Conservation (phyloP, 2,888 invertebrate genomes). For the Anoncus sp. region DNA sequence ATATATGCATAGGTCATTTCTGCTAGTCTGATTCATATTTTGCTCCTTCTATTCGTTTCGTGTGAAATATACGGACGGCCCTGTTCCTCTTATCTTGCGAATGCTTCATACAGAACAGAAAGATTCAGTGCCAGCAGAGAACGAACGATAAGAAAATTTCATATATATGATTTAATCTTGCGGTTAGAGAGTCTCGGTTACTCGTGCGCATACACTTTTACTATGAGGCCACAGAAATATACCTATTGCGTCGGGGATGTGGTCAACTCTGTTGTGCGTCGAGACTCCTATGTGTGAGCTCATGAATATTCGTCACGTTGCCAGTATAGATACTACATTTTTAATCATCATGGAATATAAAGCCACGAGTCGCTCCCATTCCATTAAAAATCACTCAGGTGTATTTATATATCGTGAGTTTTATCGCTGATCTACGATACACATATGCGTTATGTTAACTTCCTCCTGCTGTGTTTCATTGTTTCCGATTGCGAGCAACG, state of each 20-base stretch:
- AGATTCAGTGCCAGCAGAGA: conserved; percentile 38
- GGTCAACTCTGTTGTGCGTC: conserved; percentile 36
- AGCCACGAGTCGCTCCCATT: conserved; percentile 35
- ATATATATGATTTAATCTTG: conserved; percentile 56
- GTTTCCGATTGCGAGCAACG: conserved; percentile 32
- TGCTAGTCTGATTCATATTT: not conserved
- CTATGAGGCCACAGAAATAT: conserved; percentile 3
- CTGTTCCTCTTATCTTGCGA: conserved; percentile 20
- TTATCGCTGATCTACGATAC: conserved; percentile 42
- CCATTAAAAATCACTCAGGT: conserved; percentile 31
- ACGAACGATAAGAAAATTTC: conserved; percentile 54
- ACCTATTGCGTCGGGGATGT: conserved; percentile 43
- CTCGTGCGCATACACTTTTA: conserved; percentile 22
- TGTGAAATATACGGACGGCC: conserved; percentile 2
- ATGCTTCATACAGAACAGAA: conserved; percentile 5
- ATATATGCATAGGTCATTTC: not conserved
- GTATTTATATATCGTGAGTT: conserved; percentile 31
- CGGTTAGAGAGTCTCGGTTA: conserved; percentile 50
- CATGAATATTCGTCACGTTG: conserved; percentile 51
- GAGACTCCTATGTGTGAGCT: conserved; percentile 5
- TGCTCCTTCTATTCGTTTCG: conserved; percentile 16
- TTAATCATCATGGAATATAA: conserved; percentile 36
- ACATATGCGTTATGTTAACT: conserved; percentile 11
- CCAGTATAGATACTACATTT: conserved; percentile 22
- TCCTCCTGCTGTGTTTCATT: conserved; percentile 31